Conservation (phyloP, 1,140 invertebrate species). For the Babylonia areolata region DNA sequence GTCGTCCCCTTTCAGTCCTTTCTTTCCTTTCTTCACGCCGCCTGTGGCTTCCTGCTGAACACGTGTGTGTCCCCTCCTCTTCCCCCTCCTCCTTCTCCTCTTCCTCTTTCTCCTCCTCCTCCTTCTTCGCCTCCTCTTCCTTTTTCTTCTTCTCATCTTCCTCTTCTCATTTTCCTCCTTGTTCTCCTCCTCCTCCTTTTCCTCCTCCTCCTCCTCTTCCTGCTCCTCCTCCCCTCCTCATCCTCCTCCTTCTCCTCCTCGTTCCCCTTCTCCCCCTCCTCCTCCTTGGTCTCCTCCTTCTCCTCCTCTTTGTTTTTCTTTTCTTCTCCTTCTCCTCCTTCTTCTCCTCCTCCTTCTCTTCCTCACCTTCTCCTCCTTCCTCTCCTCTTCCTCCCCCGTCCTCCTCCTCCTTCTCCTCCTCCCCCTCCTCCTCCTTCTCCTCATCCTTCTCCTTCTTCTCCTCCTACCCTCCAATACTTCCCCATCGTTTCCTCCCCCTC, state of each 20-base stretch:
- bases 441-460: background rate
- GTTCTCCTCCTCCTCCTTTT: background rate
- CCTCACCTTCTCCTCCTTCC: no score
- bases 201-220: no score
- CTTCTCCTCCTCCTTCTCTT: constrained; percentile 9
- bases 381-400: background rate
- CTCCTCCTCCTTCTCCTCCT: background rate
- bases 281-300: no score
- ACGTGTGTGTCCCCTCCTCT: background rate
- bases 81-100: no score
- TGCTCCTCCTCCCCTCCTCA: no score
- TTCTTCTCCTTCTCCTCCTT: background rate
- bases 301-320: no score
- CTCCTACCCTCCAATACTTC: background rate
- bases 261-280: no score
- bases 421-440: background rate
- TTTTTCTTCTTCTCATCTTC: no score
- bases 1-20: no score
- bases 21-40: background rate
- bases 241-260: no score
- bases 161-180: background rate
- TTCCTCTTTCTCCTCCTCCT: no score
- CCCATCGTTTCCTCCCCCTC: background rate
- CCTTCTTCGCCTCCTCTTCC: no score
- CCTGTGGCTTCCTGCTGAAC: background rate